Evolutionary conservation across 2,113 vertebrate species (phyloP).

Genomic region (Zosterops japonicus): DNA sequence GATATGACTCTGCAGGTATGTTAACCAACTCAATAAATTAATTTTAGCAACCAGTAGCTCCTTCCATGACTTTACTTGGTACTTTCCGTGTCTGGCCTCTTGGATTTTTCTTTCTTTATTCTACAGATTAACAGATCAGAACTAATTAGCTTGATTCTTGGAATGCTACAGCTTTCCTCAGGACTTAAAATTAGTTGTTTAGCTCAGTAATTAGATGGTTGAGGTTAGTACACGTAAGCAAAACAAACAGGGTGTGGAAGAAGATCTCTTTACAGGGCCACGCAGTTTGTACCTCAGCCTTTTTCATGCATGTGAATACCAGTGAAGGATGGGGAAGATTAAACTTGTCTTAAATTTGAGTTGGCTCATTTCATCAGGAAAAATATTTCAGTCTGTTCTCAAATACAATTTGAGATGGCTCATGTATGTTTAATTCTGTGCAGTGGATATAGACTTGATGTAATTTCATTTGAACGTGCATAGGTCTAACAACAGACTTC

Average conservation of each 20-base stretch:
- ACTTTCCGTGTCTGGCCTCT: background rate
- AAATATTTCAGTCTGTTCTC: background rate
- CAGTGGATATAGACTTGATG: background rate
- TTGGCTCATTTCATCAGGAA: background rate
- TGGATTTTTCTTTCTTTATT: background rate
- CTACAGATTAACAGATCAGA: background rate
- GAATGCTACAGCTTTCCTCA: background rate
- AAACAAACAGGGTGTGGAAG: background rate
- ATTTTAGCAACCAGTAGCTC: background rate
- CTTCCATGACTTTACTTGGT: background rate
- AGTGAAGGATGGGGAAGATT: background rate
- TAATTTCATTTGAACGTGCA: background rate
- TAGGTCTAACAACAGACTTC: background rate
- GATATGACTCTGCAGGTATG: slow-evolving; percentile 96
- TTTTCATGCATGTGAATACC: background rate
- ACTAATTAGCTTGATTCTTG: background rate
- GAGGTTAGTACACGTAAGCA: background rate
- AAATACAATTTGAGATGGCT: background rate
- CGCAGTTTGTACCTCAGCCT: background rate
- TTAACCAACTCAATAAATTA: background rate
- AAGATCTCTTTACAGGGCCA: background rate
- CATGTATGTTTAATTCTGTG: background rate
- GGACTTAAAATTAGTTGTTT: background rate
- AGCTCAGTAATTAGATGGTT: background rate
- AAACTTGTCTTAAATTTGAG: background rate